Base-by-base conservation (phyloP, 2,888 invertebrate genomes). In the Drosophila recens region DNA sequence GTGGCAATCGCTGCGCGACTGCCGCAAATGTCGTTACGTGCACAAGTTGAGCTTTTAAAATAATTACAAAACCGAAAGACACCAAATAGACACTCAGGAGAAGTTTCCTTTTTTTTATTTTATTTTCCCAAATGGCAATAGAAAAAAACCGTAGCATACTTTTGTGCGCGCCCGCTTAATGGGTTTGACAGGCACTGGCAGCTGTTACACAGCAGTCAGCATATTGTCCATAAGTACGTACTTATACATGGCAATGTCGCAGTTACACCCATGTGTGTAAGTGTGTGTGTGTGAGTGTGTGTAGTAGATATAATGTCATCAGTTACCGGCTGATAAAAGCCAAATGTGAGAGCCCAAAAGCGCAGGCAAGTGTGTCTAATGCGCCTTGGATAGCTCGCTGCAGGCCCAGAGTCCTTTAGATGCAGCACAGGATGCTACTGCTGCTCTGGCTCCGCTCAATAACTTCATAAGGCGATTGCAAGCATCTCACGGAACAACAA, bases 21-120 rank as follows among this genome's bases (percentile, higher is more conserved):
- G 87, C 80, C 67, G 79, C 85, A 85, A 85, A 80, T 87, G 86
- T 85, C 79, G 78, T 84, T 86, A 87, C 86, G 86, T 88, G 88
- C 84, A 88, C 83, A 86, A 88, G 88, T 86, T 86, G 88, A 78
- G 82, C 88, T 88, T 88, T 86, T 86, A 87, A 86, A 87, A 86
- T 86, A 87, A 86, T 87, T 86, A 86, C 83, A 82, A 81, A 85
- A 66, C 59, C 64, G 30, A 79, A 67, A 70, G 53, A 46, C 46
- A 51, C 42, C 46, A 74, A 74, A 70, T 59, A 73, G 36, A 73
- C 61, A 61, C 53, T 30, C 40, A 33, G 36, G 10, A 42, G 57
- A 43, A 45, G 34, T 43, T 53, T 46, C 20, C 23, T 13, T 49
- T 17, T 30, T 46, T 15, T 43, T 30, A 27, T 38, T 20, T 3